Percentiles rank a stretch among this genome's conserved stretches.
Evolutionary conservation across 2,113 vertebrate genomes (phyloP).

Genomic region (Himantopus leucocephalus): DNA sequence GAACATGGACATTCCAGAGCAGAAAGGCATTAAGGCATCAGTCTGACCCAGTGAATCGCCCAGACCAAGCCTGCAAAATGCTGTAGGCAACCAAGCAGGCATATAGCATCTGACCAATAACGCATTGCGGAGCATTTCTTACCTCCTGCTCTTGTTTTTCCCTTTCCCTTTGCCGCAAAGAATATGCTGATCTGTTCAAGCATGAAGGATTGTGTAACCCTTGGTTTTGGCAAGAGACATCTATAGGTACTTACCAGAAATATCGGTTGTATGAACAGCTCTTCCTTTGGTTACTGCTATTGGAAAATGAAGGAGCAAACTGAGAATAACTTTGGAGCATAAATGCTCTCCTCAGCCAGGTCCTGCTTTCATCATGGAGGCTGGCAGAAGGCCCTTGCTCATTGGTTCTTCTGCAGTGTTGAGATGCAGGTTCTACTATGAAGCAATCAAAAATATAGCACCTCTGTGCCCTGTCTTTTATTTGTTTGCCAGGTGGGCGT

Average conservation of each 20-base stretch:
- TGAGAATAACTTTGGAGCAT: background rate
- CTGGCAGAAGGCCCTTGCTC: background rate
- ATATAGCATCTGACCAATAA: background rate
- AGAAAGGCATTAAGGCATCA: background rate
- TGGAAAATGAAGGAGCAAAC: background rate
- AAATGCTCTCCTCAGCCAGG: background rate
- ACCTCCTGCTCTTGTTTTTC: background rate
- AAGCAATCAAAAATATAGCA: background rate
- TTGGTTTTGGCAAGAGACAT: background rate
- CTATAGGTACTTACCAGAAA: background rate
- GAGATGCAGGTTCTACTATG: background rate
- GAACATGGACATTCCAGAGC: background rate
- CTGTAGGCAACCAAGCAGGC: background rate
- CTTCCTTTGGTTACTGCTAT: background rate
- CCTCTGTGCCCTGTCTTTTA: background rate
- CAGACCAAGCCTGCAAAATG: background rate
- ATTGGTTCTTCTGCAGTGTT: background rate
- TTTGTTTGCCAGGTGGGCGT: background rate
- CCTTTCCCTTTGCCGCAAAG: background rate
- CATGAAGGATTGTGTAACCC: background rate
- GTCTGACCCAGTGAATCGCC: background rate
- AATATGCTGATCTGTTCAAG: background rate
- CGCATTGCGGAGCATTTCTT: background rate
- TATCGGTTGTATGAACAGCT: background rate
- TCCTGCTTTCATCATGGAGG: background rate